These are phyloP conservation scores for Cepaea hortensis DNA, from an alignment of 2,888 invertebrate genomes.

Conservation along the genomic window DNA sequence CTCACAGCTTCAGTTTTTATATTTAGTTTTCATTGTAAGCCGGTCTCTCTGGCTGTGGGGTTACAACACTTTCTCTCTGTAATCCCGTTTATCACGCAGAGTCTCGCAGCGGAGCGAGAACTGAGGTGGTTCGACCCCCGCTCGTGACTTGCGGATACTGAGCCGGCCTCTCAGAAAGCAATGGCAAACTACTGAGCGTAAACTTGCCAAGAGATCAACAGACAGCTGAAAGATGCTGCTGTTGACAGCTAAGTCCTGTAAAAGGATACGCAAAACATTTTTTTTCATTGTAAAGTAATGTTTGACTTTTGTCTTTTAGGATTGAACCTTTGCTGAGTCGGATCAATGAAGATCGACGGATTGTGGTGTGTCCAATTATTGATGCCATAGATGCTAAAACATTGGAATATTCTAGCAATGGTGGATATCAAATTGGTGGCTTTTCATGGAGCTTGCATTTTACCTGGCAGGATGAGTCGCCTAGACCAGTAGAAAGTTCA, in stretches of 20 bases:
- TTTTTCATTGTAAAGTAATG: background rate
- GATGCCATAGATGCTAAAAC: constrained; percentile 90
- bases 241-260: background rate
- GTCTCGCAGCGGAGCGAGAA: too few relatives aligned
- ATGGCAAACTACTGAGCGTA: too few relatives aligned
- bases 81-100: too few relatives aligned
- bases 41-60: too few relatives aligned
- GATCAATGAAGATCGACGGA: constrained; percentile 85
- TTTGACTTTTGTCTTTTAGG: constrained; percentile 73
- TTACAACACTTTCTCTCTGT: too few relatives aligned
- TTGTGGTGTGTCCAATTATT: constrained; percentile 93
- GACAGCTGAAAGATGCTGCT: constrained; percentile 53
- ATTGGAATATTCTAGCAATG: constrained; percentile 76
- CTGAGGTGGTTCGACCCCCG: too few relatives aligned
- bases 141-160: too few relatives aligned
- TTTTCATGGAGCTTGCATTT: constrained; percentile 85
- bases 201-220: too few relatives aligned
- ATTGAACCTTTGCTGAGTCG: constrained; percentile 90
- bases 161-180: too few relatives aligned
- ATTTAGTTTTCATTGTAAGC: too few relatives aligned
- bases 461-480: constrained; percentile 82
- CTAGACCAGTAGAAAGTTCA: constrained; percentile 54
- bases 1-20: too few relatives aligned
- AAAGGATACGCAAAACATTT: background rate
- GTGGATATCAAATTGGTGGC: constrained; percentile 69